Conservation (phyloP, 1,140 invertebrate genomes). For the Telenomus remus region DNA sequence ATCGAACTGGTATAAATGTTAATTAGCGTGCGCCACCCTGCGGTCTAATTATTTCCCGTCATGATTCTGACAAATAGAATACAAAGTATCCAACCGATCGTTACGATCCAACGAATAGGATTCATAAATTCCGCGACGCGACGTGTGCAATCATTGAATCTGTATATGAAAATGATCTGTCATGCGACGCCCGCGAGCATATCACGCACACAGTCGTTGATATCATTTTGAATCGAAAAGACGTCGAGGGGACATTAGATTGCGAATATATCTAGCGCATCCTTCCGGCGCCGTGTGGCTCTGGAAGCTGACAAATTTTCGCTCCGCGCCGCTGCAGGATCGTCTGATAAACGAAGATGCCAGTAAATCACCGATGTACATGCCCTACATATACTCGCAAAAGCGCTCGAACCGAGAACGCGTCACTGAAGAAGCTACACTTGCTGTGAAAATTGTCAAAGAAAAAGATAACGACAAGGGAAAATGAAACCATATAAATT, state of each 20-base stretch:
- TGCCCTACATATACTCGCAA: constrained; percentile 64
- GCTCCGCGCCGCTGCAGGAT: constrained; percentile 39
- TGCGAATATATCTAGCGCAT: constrained; percentile 58
- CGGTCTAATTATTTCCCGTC: no score
- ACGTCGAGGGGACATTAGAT: constrained; percentile 16
- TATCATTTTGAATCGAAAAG: constrained; percentile 32
- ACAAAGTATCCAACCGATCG: no score
- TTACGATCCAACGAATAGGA: background rate
- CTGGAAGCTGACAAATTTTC: constrained; percentile 66
- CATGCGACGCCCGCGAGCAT: constrained; percentile 9
- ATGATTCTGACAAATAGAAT: no score
- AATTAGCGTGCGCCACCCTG: background rate
- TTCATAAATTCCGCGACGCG: no score
- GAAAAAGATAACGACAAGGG: constrained; percentile 40
- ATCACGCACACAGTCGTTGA: constrained; percentile 24
- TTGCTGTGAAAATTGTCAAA: constrained; percentile 50
- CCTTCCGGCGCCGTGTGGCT: constrained; percentile 49
- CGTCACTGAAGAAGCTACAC: constrained; percentile 35
- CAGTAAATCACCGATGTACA: constrained; percentile 68
- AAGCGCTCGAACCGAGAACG: constrained; percentile 47
- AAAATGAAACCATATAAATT: constrained; percentile 52
- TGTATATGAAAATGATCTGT: constrained; percentile 13
- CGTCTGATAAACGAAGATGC: constrained; percentile 52
- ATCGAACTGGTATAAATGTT: constrained; percentile 19
- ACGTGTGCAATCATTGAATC: constrained; percentile 17